Conservation (phyloP, 1,140 invertebrate species). For the Drosophila burlai region DNA sequence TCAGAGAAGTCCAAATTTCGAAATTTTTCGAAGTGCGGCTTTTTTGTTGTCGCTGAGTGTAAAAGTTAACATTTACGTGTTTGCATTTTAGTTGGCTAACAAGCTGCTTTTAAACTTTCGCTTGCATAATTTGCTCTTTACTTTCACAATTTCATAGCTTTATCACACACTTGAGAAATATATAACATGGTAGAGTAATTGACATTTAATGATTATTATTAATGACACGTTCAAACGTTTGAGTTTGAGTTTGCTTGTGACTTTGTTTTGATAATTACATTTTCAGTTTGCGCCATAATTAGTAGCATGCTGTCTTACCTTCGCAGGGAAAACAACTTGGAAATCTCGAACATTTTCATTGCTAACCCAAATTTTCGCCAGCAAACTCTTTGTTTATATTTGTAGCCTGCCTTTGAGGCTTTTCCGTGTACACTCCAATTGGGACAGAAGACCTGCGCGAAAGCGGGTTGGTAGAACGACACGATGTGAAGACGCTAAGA, state of each 20-base stretch:
- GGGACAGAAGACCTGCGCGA: constrained; percentile 18
- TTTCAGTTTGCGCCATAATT: background rate
- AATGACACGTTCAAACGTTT: background rate
- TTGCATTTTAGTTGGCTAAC: constrained; percentile 6
- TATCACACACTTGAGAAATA: background rate
- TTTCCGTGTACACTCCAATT: constrained; percentile 8
- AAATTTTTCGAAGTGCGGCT: too few species aligned
- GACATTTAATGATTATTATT: background rate
- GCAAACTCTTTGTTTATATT: constrained; percentile 30
- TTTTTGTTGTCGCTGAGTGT: too few species aligned
- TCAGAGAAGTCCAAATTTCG: too few species aligned
- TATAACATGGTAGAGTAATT: background rate
- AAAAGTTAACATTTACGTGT: constrained; percentile 4
- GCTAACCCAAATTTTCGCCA: constrained; percentile 4
- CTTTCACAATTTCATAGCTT: background rate
- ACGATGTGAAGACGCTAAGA: constrained; percentile 69
- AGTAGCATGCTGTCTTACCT: constrained; percentile 52
- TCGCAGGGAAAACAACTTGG: constrained; percentile 77
- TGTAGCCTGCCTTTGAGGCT: constrained; percentile 9
- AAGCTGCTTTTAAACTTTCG: constrained; percentile 1
- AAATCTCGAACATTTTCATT: constrained; percentile 83
- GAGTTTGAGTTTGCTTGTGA: background rate
- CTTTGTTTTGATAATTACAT: background rate
- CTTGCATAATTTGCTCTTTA: constrained; percentile 1
- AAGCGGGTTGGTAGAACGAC: constrained; percentile 16